These are phyloP conservation scores for Lepidothrix coronata DNA, from an alignment of 2,113 vertebrate genomes.

Conservation along the genomic window DNA sequence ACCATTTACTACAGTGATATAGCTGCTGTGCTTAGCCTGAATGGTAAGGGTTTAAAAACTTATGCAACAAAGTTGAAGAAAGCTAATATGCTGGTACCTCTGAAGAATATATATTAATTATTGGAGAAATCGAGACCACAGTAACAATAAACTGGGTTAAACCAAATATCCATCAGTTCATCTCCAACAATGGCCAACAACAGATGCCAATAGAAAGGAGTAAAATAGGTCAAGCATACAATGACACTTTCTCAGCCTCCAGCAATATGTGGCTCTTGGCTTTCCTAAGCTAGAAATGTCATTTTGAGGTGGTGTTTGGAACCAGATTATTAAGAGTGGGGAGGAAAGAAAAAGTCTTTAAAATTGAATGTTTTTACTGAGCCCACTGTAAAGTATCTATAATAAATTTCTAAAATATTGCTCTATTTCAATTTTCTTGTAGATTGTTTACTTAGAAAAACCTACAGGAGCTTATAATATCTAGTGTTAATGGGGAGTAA, in stretches of 20 bases:
- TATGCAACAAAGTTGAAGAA: neutral
- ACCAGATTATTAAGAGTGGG: neutral
- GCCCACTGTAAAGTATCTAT: constrained; percentile 6
- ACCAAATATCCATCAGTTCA: neutral
- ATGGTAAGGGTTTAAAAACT: neutral
- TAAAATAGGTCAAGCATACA: constrained; percentile 16
- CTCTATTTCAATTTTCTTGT: constrained; percentile 46
- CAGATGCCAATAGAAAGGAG: constrained; percentile 26
- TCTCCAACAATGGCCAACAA: neutral
- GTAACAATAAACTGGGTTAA: neutral
- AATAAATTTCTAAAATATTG: constrained; percentile 42
- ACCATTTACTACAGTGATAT: neutral
- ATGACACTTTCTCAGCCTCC: neutral
- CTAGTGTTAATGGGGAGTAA: neutral
- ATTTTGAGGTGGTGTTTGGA: neutral
- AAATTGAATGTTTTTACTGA: neutral
- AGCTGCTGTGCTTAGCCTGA: neutral
- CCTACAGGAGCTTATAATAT: constrained; percentile 21
- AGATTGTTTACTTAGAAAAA: constrained; percentile 13
- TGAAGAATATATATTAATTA: neutral
- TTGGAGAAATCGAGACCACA: neutral
- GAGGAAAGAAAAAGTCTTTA: neutral
- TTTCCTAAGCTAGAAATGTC: neutral
- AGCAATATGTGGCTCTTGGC: neutral
- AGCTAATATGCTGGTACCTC: neutral